Conservation (phyloP, 2,113 vertebrate species). For the Cyanoliseus patagonus region DNA sequence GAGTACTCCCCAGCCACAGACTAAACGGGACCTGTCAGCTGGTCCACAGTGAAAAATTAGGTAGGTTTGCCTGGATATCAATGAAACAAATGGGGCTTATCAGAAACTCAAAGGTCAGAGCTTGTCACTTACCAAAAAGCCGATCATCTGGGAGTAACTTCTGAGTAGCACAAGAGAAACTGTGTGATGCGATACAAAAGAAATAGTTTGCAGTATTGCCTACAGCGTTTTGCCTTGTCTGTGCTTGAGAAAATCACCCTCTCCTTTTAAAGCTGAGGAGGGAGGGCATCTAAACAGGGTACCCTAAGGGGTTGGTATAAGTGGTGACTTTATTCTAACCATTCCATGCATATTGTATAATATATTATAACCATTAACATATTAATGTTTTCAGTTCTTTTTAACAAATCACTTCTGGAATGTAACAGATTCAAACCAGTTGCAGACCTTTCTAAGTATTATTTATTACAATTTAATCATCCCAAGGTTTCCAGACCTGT, state of each 20-base stretch:
- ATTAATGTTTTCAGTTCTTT: not conserved
- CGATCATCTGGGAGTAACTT: not conserved
- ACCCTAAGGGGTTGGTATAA: not conserved
- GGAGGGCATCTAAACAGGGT: not conserved
- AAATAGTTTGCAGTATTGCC: not conserved
- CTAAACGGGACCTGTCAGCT: not conserved
- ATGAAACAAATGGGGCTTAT: not conserved
- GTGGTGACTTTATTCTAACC: not conserved
- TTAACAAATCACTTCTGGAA: not conserved
- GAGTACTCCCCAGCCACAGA: slow-evolving; percentile 11
- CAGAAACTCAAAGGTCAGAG: slow-evolving; percentile 18
- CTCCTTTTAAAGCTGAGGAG: not conserved
- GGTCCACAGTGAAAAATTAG: not conserved
- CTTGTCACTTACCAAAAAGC: not conserved
- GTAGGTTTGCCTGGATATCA: not conserved
- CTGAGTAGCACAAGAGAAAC: not conserved
- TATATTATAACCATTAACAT: no score
- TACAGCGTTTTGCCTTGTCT: not conserved
- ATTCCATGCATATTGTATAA: not conserved
- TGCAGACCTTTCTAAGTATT: not conserved
- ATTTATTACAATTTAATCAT: not conserved
- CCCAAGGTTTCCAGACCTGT: not conserved
- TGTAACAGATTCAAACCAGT: not conserved
- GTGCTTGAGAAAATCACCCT: not conserved
- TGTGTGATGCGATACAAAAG: not conserved